phyloP scores from a whole-genome alignment of 2,113 vertebrate species.

The Oreochromis tanganicae region DNA sequence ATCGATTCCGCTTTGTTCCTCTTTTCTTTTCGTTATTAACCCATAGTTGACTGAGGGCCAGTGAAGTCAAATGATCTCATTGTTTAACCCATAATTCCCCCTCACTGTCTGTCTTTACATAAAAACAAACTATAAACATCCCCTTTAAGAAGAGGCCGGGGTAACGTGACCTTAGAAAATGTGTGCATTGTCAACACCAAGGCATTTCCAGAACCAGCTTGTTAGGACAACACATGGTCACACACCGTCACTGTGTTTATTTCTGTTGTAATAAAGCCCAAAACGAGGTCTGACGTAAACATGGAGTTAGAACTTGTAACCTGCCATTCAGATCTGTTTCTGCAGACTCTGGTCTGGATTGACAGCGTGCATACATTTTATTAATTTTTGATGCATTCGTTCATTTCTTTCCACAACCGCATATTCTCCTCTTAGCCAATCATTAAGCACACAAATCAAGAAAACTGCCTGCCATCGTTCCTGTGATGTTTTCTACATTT shows the following conservation, averaged over 20 bases:
- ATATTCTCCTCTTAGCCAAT: neutral
- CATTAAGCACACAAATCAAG: neutral
- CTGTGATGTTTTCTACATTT: neutral
- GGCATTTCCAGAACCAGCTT: neutral
- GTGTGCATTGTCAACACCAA: neutral
- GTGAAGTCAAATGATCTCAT: neutral
- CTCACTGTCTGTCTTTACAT: neutral
- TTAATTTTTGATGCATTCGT: neutral
- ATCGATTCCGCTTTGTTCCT: neutral
- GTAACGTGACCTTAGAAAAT: constrained; percentile 14
- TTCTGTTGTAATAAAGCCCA: neutral
- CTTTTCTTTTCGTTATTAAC: neutral
- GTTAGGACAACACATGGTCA: neutral
- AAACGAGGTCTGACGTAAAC: neutral
- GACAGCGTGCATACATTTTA: neutral
- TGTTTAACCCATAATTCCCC: neutral
- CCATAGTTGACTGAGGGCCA: neutral
- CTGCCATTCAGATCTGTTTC: neutral
- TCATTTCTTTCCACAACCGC: neutral
- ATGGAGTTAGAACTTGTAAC: neutral
- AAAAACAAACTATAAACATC: neutral
- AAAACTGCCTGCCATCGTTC: neutral
- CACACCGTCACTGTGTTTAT: neutral
- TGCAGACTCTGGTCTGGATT: neutral
- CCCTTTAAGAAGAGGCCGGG: constrained; percentile 38